Conservation (phyloP, 2,888 invertebrate genomes). For the Nemoura dubitans region DNA sequence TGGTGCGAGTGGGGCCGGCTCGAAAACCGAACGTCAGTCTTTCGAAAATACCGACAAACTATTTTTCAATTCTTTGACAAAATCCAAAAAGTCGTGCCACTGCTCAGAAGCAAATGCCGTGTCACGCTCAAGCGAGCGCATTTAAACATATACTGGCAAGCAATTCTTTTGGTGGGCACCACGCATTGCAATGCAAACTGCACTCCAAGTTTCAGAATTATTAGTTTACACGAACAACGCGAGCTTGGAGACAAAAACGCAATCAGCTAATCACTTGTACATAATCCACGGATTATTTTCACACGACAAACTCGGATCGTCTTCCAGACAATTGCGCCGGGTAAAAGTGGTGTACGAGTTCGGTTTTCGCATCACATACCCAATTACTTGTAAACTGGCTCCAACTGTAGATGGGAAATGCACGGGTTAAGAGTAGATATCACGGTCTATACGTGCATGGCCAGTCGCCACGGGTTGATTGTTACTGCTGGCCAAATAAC, state of each 20-base stretch:
- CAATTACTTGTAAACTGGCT: background rate
- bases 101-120: background rate
- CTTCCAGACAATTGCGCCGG: background rate
- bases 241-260: too few relatives aligned
- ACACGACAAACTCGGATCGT: background rate
- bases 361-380: background rate
- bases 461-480: background rate
- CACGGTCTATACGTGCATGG: background rate
- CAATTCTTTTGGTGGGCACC: too few relatives aligned
- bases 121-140: too few relatives aligned
- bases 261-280: background rate
- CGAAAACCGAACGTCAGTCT: too few relatives aligned
- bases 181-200: background rate
- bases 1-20: too few relatives aligned
- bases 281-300: background rate
- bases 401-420: background rate
- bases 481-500: background rate
- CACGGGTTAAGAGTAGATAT: background rate
- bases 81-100: too few relatives aligned
- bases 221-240: background rate
- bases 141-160: too few relatives aligned
- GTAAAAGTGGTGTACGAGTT: background rate
- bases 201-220: background rate
- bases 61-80: too few relatives aligned
- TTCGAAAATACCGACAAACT: too few relatives aligned